These are phyloP conservation scores for Cerastoderma edule DNA, from an alignment of 2,888 invertebrate genomes.

Conservation along the genomic window DNA sequence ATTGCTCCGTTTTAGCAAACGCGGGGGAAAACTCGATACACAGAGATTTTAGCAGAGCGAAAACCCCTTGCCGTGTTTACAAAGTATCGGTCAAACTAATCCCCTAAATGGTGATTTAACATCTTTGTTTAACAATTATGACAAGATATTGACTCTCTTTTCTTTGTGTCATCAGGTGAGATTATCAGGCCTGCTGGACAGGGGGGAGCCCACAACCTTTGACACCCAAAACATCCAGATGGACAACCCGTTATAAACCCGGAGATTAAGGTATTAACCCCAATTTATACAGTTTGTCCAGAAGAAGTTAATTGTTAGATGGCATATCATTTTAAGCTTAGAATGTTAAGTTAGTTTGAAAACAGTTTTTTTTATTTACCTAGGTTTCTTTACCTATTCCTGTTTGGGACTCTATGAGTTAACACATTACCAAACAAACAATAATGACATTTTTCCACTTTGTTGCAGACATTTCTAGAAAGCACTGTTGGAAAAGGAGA, in stretches of 20 bases:
- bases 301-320: no score
- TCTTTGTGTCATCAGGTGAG: conserved; percentile 48
- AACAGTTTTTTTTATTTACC: no score
- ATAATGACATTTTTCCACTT: no score
- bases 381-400: no score
- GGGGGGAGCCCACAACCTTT: conserved; percentile 39
- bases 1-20: conserved; percentile 11
- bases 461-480: no score
- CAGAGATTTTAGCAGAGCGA: conserved; percentile 23
- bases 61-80: conserved; percentile 39
- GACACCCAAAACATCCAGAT: conserved; percentile 29
- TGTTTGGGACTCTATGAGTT: no score
- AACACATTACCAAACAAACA: no score
- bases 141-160: conserved; percentile 57
- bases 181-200: conserved; percentile 36
- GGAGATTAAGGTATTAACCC: conserved; percentile 33
- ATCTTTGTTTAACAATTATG: conserved; percentile 58
- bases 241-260: no score
- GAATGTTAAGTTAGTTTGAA: no score
- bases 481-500: no score
- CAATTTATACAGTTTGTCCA: no score
- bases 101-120: conserved; percentile 53
- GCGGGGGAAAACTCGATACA: conserved; percentile 8
- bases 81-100: conserved; percentile 37
- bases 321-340: no score